Evolutionary conservation across 2,113 vertebrate species (phyloP).

Genomic region (Scomber japonicus): DNA sequence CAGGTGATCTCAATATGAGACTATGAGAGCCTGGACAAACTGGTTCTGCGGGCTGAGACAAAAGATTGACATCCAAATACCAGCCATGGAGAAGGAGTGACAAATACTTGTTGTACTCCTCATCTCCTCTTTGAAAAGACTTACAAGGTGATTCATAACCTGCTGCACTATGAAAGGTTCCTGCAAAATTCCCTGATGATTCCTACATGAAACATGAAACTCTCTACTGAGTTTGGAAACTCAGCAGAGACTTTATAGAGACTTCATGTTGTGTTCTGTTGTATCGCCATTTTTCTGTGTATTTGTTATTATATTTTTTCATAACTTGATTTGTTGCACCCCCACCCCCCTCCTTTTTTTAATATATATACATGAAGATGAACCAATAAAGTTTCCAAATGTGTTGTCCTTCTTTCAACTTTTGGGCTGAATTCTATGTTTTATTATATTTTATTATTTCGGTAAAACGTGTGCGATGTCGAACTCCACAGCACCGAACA

Average conservation of each 20-base stretch:
- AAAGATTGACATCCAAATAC: constrained; percentile 78
- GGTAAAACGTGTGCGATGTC: constrained; percentile 15
- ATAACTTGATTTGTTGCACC: no score
- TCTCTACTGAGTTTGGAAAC: background rate
- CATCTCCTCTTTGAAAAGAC: constrained; percentile 11
- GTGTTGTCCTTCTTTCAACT: background rate
- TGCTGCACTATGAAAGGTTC: background rate
- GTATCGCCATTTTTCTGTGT: background rate
- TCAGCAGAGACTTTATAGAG: background rate
- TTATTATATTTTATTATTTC: no score
- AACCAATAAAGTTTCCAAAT: no score
- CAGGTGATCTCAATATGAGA: constrained; percentile 71
- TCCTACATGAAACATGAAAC: background rate
- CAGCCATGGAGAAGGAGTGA: constrained; percentile 64
- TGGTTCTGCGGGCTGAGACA: constrained; percentile 76
- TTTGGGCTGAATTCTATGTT: background rate
- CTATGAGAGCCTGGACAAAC: constrained; percentile 71
- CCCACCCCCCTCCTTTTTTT: no score
- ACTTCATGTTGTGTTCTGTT: background rate
- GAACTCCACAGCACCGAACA: background rate
- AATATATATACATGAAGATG: no score
- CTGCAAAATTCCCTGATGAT: background rate
- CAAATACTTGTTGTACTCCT: constrained; percentile 58
- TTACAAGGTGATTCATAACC: constrained; percentile 13
- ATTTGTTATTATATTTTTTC: background rate